Conservation (phyloP, 2,888 invertebrate genomes). For the Dendrolimus houi region DNA sequence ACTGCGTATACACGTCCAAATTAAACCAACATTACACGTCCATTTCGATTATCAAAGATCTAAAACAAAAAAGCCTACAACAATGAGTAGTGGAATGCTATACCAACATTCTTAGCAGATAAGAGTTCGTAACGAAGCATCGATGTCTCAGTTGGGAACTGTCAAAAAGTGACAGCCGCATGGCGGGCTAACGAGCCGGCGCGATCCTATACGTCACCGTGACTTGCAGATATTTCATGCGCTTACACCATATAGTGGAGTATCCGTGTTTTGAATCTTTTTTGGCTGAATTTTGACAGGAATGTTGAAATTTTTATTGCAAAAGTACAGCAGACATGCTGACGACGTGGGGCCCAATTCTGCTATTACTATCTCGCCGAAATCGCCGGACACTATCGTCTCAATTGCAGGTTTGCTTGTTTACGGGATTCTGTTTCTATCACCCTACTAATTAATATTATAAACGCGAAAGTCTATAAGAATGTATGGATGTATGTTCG, state of each 20-base stretch:
- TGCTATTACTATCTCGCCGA: too few relatives aligned
- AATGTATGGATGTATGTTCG: too few relatives aligned
- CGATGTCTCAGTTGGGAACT: conserved; percentile 75
- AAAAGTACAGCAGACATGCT: too few relatives aligned
- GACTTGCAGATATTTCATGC: conserved; percentile 22
- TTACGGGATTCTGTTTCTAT: too few relatives aligned
- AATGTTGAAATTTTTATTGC: too few relatives aligned
- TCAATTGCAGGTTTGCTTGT: too few relatives aligned
- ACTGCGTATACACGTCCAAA: background rate
- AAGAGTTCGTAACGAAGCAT: conserved; percentile 18
- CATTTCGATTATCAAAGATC: background rate
- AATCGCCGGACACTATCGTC: too few relatives aligned
- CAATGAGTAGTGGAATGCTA: background rate
- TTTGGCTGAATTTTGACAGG: too few relatives aligned
- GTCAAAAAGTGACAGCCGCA: conserved; percentile 72
- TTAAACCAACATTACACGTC: background rate
- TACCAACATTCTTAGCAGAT: background rate
- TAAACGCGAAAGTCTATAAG: too few relatives aligned
- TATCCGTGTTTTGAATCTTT: too few relatives aligned
- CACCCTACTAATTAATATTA: too few relatives aligned
- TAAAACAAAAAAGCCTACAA: background rate
- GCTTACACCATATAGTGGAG: background rate
- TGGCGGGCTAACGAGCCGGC: conserved; percentile 70
- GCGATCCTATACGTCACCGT: conserved; percentile 40
- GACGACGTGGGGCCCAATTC: too few relatives aligned